phyloP scores from a whole-genome alignment of 2,797 vertebrate species.

The Meriones psammophilus region DNA sequence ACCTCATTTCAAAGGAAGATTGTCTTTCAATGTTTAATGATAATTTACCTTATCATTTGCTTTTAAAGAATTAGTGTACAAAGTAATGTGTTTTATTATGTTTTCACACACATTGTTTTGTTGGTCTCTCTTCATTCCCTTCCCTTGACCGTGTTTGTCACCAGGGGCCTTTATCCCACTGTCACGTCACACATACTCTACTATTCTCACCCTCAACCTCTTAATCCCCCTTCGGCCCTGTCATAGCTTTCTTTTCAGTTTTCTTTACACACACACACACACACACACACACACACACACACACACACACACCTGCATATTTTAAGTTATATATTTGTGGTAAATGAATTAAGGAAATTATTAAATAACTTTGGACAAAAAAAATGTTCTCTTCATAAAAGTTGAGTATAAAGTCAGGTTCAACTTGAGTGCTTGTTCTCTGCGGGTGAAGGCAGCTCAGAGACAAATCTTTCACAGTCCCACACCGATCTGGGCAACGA shows the following conservation, averaged over 20 bases:
- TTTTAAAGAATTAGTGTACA: neutral
- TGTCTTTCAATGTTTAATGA: constrained; percentile 40
- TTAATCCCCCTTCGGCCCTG: neutral
- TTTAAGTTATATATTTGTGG: constrained; percentile 9
- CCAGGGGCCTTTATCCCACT: neutral
- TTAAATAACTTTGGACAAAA: neutral
- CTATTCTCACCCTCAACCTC: neutral
- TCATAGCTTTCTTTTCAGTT: neutral
- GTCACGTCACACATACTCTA: neutral
- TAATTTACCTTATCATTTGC: neutral
- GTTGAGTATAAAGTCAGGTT: neutral
- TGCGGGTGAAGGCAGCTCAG: neutral
- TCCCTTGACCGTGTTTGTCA: neutral
- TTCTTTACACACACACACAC: neutral
- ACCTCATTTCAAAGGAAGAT: neutral
- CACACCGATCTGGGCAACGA: neutral
- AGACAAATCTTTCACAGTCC: neutral
- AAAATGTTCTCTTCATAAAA: constrained; percentile 27
- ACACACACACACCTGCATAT: neutral
- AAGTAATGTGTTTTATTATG: neutral
- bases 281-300: neutral
- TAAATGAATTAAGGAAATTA: constrained; percentile 45
- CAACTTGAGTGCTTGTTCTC: neutral
- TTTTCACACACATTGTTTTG: neutral
- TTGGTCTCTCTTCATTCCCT: neutral